Conservation (phyloP, 2,113 vertebrate genomes). For the Hydropotes inermis region DNA sequence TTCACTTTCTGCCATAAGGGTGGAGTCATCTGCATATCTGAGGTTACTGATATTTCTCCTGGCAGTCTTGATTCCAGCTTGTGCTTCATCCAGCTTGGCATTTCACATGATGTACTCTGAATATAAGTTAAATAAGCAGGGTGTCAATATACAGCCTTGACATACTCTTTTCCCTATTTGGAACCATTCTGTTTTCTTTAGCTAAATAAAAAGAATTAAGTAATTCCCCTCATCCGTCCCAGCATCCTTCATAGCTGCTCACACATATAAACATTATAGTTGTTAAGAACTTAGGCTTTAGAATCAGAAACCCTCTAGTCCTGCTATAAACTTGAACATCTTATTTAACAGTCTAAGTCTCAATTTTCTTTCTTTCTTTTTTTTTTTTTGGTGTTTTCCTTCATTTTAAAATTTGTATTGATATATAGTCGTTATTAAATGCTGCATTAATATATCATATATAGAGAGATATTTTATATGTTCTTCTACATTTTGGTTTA, state of each 20-base stretch:
- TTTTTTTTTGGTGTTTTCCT: background rate
- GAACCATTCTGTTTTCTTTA: background rate
- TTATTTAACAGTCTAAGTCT: background rate
- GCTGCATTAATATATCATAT: background rate
- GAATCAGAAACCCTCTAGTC: background rate
- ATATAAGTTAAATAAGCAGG: background rate
- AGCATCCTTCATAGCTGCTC: fast-evolving
- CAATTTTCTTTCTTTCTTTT: background rate
- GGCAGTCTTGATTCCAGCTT: background rate
- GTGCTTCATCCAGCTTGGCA: background rate
- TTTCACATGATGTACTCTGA: background rate
- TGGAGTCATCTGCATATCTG: background rate
- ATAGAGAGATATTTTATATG: background rate
- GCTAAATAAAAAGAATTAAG: background rate
- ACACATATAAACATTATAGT: background rate
- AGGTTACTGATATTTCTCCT: no score
- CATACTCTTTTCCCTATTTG: background rate
- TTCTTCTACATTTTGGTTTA: background rate
- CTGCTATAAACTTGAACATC: background rate
- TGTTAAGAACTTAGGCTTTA: background rate
- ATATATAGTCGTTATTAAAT: background rate
- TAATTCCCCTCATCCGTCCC: background rate
- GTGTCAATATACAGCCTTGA: background rate
- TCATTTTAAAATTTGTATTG: background rate
- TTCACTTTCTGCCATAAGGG: background rate